These are phyloP conservation scores for Arctia plantaginis DNA, from an alignment of 2,888 invertebrate species.

Conservation along the genomic window DNA sequence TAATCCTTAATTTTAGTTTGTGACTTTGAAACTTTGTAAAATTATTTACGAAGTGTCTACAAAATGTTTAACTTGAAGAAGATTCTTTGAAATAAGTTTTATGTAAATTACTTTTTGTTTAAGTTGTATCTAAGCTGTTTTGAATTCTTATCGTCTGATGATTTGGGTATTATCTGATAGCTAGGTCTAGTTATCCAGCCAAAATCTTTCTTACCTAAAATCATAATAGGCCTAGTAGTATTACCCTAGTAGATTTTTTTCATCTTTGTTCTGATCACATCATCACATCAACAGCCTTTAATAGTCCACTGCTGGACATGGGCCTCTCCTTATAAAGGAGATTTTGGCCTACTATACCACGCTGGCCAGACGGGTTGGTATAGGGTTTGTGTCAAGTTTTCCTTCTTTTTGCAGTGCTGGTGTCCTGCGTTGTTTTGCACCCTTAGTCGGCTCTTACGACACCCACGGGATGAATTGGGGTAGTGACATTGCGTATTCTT, in stretches of 20 bases:
- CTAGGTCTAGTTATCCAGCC: neutral
- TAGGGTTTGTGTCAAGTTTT: no score
- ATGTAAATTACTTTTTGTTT: conserved; percentile 27
- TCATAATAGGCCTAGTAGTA: neutral
- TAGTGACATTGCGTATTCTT: no score
- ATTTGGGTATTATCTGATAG: neutral
- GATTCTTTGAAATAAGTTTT: conserved; percentile 22
- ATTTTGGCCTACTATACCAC: no score
- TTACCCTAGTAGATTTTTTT: neutral
- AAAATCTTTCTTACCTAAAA: neutral
- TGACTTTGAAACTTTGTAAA: conserved; percentile 4
- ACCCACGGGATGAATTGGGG: no score
- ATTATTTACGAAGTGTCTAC: neutral
- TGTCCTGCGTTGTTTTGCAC: no score
- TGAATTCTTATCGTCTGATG: conserved; percentile 9
- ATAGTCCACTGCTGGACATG: no score
- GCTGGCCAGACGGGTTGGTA: no score
- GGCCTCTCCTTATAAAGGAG: no score
- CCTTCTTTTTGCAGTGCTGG: no score
- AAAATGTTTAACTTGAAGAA: conserved; percentile 7
- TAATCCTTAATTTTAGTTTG: neutral
- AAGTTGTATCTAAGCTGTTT: conserved; percentile 15
- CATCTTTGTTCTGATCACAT: neutral
- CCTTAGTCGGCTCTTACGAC: no score
- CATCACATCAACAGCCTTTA: no score